A percentile compares a stretch with the other conserved stretches of the same genome.
phyloP scores from a whole-genome alignment of 2,113 vertebrate species.

The Sebastes fasciatus region DNA sequence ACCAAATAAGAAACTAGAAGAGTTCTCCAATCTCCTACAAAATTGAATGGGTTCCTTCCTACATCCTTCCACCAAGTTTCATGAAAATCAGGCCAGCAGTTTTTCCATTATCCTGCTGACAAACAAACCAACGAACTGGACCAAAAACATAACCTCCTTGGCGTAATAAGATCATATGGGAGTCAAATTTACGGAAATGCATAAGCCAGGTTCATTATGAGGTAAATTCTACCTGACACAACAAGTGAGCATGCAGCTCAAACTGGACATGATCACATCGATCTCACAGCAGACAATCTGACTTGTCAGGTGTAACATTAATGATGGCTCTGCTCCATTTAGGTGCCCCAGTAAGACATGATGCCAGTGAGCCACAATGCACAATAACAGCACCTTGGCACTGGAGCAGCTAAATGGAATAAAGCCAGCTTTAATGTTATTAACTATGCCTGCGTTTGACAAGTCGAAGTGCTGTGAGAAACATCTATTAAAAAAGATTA shows the following conservation, averaged over 20 bases:
- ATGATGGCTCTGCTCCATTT: conserved; percentile 43
- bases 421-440: conserved; percentile 47
- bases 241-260: conserved; percentile 28
- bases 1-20: not conserved
- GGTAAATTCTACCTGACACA: conserved; percentile 48
- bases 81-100: no score
- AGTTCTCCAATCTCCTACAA: no score
- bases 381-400: conserved; percentile 61
- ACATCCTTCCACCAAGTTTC: conserved; percentile 2
- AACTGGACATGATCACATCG: conserved; percentile 52
- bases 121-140: not conserved
- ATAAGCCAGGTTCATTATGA: conserved; percentile 27
- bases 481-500: conserved; percentile 43
- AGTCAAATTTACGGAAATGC: conserved; percentile 40
- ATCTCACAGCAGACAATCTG: conserved; percentile 58
- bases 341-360: not conserved
- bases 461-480: conserved; percentile 29
- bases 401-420: conserved; percentile 36
- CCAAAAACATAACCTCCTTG: not conserved
- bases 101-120: not conserved
- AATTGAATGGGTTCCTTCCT: no score
- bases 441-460: conserved; percentile 49
- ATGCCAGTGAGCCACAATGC: conserved; percentile 56
- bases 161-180: conserved; percentile 4
- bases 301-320: conserved; percentile 69